phyloP scores from a whole-genome alignment of 2,888 invertebrate genomes.

The Rhaphigaster nebulosa region DNA sequence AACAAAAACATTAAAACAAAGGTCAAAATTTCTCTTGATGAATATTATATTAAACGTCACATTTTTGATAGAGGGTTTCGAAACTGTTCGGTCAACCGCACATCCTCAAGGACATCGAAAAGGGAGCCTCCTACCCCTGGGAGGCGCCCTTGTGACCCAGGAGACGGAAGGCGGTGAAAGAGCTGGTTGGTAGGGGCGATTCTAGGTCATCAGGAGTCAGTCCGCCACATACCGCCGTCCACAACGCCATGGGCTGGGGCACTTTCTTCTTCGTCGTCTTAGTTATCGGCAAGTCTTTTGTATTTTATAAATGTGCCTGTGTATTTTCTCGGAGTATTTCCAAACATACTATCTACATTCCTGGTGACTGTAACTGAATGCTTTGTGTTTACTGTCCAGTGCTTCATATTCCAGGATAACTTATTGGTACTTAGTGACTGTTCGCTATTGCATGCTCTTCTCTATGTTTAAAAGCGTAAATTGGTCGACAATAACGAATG shows the following conservation, averaged over 20 bases:
- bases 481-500: too few relatives aligned
- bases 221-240: neutral
- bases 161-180: conserved; percentile 45
- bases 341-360: neutral
- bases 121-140: neutral
- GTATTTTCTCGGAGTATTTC: neutral
- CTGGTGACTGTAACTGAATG: neutral
- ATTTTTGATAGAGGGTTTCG: neutral
- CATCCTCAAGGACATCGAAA: neutral
- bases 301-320: neutral
- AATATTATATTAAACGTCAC: neutral
- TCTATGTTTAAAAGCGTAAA: neutral
- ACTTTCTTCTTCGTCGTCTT: conserved; percentile 31
- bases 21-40: conserved; percentile 15
- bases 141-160: too few relatives aligned
- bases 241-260: conserved; percentile 9
- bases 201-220: conserved; percentile 51
- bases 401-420: neutral
- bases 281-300: conserved; percentile 46
- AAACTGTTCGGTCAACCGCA: neutral
- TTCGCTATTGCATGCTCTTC: neutral
- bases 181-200: conserved; percentile 39
- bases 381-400: neutral
- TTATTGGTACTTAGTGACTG: neutral
- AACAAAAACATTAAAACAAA: neutral